Base-by-base conservation (phyloP, 92 coral and sea anemone genomes). In the Palythoa heliodiscus region DNA sequence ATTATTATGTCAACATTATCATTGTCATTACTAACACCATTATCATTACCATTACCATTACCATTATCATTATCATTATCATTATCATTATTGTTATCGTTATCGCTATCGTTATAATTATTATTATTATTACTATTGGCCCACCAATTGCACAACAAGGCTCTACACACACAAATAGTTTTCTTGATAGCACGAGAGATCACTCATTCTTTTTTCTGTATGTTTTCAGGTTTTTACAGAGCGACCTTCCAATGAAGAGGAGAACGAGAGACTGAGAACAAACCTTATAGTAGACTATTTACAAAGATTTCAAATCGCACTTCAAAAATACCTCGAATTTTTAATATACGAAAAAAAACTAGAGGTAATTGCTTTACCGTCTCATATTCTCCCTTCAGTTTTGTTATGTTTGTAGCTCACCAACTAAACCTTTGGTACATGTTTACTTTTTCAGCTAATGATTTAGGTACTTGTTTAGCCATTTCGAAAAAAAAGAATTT, bases 231-330 rank as follows among this genome's bases (percentile, higher is more conserved):
- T 96, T 71, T 96, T 96, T 81, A 96, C 94, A 3, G 90, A 81
- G 71, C 87, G 95, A 76, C 83, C 94, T 16, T 43, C 88, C 10
- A 86, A 87, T 37, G 92, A 89, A 70, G 89, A 75, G 73, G 79
- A 77, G 25, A 90, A 91, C 53, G 98, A 94, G 24, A 90, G 92
- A 79, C 75, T 96, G 40, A 87, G 86, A 74, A 93, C 88, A 22
- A 91, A 89, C 77, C 89, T 89, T 50, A 91, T 96, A 52, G 93
- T 94, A 78, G 98, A 96, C 72, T 96, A 96, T 87, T 91, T 96
- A 83, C 94, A 92, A 40, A 94, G 90, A 83, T 96, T 89, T 67
- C 95, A 97, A 9, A 72, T 87, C 64, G 97, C 99, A 39, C 90
- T 89, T 75, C 93, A 90, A 11, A 90, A 82, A 38, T 96, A 92